phyloP scores from a whole-genome alignment of 2,797 vertebrate species.

The Atherinosoma microstoma region DNA sequence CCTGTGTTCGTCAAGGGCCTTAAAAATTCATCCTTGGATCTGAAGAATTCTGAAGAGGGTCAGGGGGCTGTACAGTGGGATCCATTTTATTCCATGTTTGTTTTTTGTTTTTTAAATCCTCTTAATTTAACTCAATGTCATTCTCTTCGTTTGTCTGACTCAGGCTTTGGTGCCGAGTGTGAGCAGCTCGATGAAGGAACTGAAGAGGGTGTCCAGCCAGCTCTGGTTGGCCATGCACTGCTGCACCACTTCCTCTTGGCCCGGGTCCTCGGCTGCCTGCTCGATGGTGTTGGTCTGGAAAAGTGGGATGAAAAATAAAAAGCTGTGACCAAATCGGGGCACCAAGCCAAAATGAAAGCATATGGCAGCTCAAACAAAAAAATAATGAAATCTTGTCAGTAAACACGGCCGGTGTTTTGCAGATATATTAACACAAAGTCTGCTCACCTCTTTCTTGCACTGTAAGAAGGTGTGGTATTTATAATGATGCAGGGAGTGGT shows the following conservation, averaged over 20 bases:
- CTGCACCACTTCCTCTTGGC: conserved; percentile 96
- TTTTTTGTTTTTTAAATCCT: conserved; percentile 44
- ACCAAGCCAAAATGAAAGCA: neutral
- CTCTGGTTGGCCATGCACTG: conserved; percentile 97
- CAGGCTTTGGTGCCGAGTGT: conserved; percentile 88
- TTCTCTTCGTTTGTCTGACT: conserved; percentile 35
- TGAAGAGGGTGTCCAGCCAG: conserved; percentile 93
- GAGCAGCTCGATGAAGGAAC: conserved; percentile 94
- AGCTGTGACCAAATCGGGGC: conserved; percentile 25
- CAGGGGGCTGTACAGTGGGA: conserved; percentile 75
- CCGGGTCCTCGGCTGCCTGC: conserved; percentile 91
- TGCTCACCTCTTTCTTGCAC: conserved; percentile 93
- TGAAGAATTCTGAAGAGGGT: conserved; percentile 67
- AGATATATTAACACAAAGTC: neutral
- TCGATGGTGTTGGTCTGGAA: conserved; percentile 92
- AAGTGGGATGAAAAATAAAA: conserved; percentile 20
- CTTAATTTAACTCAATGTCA: conserved; percentile 39
- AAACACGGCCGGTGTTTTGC: neutral
- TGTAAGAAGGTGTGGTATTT: conserved; percentile 96
- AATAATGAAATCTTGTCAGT: neutral
- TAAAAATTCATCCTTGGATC: conserved; percentile 70
- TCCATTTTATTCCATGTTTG: conserved; percentile 49
- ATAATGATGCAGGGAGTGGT: conserved; percentile 95
- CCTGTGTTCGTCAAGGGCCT: conserved; percentile 63
- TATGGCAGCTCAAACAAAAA: neutral